phyloP scores from a whole-genome alignment of 2,113 vertebrate genomes.

The Stegastes partitus region DNA sequence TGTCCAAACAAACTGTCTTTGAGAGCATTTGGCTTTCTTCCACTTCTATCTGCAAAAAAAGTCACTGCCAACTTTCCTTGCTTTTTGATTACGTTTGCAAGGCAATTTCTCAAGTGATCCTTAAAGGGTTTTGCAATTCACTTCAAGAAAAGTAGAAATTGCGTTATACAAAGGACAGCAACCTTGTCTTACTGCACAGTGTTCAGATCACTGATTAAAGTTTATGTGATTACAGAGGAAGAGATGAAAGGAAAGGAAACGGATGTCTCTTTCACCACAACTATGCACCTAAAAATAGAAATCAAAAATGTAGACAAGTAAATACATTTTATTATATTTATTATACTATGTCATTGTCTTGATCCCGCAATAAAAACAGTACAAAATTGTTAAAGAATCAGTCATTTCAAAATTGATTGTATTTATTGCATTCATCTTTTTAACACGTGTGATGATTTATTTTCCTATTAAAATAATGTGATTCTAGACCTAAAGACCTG shows the following conservation, averaged over 20 bases:
- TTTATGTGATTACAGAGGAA: not conserved
- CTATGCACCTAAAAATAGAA: not conserved
- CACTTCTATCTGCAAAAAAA: slow-evolving; percentile 16
- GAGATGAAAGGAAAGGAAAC: not conserved
- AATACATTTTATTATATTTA: not conserved
- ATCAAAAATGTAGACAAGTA: not conserved
- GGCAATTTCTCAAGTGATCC: slow-evolving; percentile 39
- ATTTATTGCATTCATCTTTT: too few relatives aligned
- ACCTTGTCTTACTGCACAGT: not conserved
- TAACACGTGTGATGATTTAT: too few relatives aligned
- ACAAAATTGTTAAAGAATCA: not conserved
- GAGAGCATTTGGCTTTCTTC: slow-evolving; percentile 13
- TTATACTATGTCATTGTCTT: not conserved
- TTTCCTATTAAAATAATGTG: too few relatives aligned
- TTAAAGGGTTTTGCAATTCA: slow-evolving; percentile 2
- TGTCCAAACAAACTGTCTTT: slow-evolving; percentile 25
- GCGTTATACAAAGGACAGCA: not conserved
- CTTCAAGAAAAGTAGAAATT: not conserved
- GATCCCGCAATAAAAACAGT: not conserved
- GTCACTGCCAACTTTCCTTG: not conserved
- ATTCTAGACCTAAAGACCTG: too few relatives aligned
- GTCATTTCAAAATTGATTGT: too few relatives aligned
- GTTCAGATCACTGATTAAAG: not conserved
- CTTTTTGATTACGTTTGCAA: slow-evolving; percentile 16
- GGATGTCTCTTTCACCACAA: not conserved